A percentile compares a stretch with the other conserved stretches of the same genome.
Evolutionary conservation across 1,140 invertebrate species (phyloP).

Genomic region (Drosophila nigromelanica): DNA sequence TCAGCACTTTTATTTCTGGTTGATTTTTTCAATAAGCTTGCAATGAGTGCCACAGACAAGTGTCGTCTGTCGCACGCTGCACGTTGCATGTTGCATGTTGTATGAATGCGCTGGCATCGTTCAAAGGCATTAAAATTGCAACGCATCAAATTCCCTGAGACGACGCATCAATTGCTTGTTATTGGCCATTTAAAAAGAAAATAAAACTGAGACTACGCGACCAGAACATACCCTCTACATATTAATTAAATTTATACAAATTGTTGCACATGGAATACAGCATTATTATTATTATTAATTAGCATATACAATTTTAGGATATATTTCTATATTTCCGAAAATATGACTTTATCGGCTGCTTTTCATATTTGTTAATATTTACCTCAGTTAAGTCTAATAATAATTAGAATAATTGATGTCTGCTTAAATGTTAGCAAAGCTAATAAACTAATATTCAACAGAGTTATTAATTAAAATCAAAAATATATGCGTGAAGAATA

Average conservation of each 20-base stretch:
- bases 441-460: no score
- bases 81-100: not conserved
- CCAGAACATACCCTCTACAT: slow-evolving; percentile 2
- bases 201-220: not conserved
- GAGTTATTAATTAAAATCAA: no score
- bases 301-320: no score
- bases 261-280: no score
- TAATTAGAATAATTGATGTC: no score
- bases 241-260: not conserved
- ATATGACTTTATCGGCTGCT: no score
- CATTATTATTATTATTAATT: no score
- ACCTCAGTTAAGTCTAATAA: no score
- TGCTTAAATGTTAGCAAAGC: no score
- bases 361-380: no score
- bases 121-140: slow-evolving; percentile 29
- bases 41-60: slow-evolving; percentile 46
- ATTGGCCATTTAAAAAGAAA: slow-evolving; percentile 12
- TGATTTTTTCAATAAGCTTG: slow-evolving; percentile 57
- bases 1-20: slow-evolving; percentile 31
- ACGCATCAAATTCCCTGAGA: slow-evolving; percentile 27
- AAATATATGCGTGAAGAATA: no score
- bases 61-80: slow-evolving; percentile 8
- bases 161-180: slow-evolving; percentile 25
- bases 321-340: no score
- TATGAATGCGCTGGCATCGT: slow-evolving; percentile 40